Evolutionary conservation across 1,140 invertebrate genomes (phyloP).

Genomic region (Harpegnathos saltator): DNA sequence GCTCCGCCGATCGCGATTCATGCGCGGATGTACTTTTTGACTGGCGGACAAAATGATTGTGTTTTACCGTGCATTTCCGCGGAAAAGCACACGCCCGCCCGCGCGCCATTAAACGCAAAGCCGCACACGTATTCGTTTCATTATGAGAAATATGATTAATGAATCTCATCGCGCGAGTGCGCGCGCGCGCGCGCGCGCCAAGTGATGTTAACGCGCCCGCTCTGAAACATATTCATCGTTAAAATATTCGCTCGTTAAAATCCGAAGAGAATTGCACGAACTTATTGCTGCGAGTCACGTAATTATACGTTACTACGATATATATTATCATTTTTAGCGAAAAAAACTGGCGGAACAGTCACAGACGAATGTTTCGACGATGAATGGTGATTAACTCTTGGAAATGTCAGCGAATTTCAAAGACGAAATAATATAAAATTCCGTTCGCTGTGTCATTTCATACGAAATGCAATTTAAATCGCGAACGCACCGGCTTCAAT

Average conservation of each 20-base stretch:
- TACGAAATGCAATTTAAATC: constrained; percentile 19
- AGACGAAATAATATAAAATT: background rate
- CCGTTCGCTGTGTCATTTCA: background rate
- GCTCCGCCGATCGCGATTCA: constrained; percentile 37
- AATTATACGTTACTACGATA: constrained; percentile 46
- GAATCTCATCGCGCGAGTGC: constrained; percentile 41
- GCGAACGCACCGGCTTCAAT: background rate
- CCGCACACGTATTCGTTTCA: constrained; percentile 48
- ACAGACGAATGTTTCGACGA: constrained; percentile 21
- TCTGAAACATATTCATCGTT: constrained; percentile 49
- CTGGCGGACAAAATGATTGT: constrained; percentile 36
- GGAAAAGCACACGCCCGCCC: background rate
- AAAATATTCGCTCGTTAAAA: constrained; percentile 61
- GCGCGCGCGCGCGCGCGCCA: no score
- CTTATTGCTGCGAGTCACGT: constrained; percentile 24
- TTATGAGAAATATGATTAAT: constrained; percentile 58
- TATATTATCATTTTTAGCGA: constrained; percentile 36
- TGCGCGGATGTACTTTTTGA: constrained; percentile 34
- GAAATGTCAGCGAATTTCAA: constrained; percentile 7
- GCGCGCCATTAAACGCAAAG: constrained; percentile 47
- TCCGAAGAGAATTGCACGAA: constrained; percentile 15
- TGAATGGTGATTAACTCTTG: constrained; percentile 17
- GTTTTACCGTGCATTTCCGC: constrained; percentile 50
- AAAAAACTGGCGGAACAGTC: constrained; percentile 38
- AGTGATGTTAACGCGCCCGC: constrained; percentile 17